Evolutionary conservation across 2,113 vertebrate genomes (phyloP), one percentile per base, ranked within the genome.

Genomic region (Myanophis thanlyinensis): DNA sequence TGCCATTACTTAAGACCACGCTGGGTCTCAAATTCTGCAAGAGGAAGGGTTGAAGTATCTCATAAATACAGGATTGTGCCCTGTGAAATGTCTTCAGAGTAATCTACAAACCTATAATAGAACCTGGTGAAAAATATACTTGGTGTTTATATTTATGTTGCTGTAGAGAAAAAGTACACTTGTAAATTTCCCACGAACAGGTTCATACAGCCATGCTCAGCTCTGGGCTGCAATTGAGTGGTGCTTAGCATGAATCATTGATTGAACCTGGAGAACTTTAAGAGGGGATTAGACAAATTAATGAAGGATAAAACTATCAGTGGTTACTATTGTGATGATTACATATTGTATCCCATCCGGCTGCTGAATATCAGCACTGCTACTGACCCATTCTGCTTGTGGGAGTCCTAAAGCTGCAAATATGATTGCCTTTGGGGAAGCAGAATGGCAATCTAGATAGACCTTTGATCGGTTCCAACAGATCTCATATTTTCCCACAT

Each of bases 1-100:
- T 62, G 94, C 52, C 84, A 13, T 93, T 93, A 88, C 93, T 93
- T 95, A 90, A 0, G 4, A 92, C 49, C 91, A 80, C 49, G 44
- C 23, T 92, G 89, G 35, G 59, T 92, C 94, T 54, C 86, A 40
- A 30, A 48, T 92, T 93, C 59, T 93, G 52, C 73, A 87, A 73
- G 25, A 11, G 47, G 54, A 90, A 15, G 2, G 48, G 90, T 23
- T 27, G 35, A 35, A 40, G 52, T 44, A 22, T 23, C 35, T 80
- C 35, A 44, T 80, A 92, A 62, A 18, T 91, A 59, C 2, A n/a
- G 27, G 91, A 90, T 89, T 13, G 67, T 11, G 30, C n/a, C 93
- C 88, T 95, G 23, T 59, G 92, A 59, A 85, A 56, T 11, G 3
- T 86, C 23, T 48, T 59, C 84, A 59, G 7, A 13, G 4, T 35